Evolutionary conservation across 1,140 invertebrate species (phyloP), one percentile per base, ranked within the genome.

Genomic region (roundworm (Caenorhabditis elegans)): DNA sequence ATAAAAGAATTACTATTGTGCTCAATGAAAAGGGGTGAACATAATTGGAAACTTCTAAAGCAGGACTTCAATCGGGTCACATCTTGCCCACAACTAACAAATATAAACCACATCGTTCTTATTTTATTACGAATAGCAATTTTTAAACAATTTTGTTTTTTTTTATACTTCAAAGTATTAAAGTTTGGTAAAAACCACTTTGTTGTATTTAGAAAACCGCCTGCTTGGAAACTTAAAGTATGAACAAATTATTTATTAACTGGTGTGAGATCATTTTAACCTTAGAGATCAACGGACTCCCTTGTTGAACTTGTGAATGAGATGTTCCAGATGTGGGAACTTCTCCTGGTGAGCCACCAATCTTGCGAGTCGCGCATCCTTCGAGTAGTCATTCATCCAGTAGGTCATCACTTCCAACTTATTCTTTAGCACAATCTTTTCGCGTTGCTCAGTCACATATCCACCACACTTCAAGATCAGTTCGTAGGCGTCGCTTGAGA

Each of bases 401-500:
- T 80, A 80, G 1, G 79, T 80, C 65, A 80, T 34, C 24, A 43
- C 39, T 24, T 51, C 31, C 55, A 65, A 36, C 6, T 70, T 65
- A 1, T 55, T 76, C 39, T 84, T 84, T 36, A 82, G 31, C 13
- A 60, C 24, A 22, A 82, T 55, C 26, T 82, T 76, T 22, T 77
- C 78, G 8, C 82, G 15, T 15, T 55, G 79, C 43, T 84, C 75
- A 11, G 80, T 84, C 2, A 60, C 48, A 39, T 51, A 84, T 81
- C 83, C 83, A 34, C 83, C 83, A 39, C 46, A 36, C 15, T 83
- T 31, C 43, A 65, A 19, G 1, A 84, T 31, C 5, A 60, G 48
- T 22, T 79, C 48, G 39, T 83, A 80, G 31, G 65, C 24, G 17
- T 82, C 75, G 11, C 46, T 79, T 2, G 79, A 82, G 24, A 84